Percentiles rank a stretch among this genome's conserved stretches.
phyloP scores from a whole-genome alignment of 2,113 vertebrate species.

The Halichoeres trimaculatus region DNA sequence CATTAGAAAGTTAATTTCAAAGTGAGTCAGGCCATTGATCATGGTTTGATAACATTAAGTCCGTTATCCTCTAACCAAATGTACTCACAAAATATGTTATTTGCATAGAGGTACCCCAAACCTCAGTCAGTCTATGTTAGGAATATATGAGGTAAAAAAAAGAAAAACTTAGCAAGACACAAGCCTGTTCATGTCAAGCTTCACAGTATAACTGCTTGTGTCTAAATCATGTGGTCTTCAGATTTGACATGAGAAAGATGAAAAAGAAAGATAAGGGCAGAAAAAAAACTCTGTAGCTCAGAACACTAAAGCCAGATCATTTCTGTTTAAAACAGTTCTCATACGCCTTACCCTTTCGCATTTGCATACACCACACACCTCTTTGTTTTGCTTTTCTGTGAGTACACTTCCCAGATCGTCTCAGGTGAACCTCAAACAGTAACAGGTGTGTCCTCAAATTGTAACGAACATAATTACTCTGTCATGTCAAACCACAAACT shows the following conservation, averaged over 20 bases:
- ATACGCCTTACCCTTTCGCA: no score
- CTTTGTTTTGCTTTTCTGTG: background rate
- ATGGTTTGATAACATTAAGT: no score
- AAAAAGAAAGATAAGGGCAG: background rate
- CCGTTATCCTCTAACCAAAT: no score
- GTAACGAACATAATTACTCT: background rate
- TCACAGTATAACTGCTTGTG: background rate
- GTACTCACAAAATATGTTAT: no score
- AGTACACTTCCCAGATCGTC: background rate
- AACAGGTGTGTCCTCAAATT: background rate
- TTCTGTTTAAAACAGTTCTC: background rate
- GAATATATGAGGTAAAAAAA: background rate
- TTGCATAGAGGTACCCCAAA: background rate
- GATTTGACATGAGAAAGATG: background rate
- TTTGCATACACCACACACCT: no score
- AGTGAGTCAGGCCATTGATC: no score
- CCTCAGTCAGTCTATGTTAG: background rate
- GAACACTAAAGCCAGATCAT: background rate
- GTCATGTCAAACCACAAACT: background rate
- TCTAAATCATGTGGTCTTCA: background rate
- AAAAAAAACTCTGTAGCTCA: background rate
- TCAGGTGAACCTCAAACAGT: background rate
- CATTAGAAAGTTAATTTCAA: no score
- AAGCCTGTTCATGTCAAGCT: background rate
- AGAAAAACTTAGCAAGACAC: background rate